Conservation (phyloP, 2,888 invertebrate genomes). For the Geotrupes spiniger region DNA sequence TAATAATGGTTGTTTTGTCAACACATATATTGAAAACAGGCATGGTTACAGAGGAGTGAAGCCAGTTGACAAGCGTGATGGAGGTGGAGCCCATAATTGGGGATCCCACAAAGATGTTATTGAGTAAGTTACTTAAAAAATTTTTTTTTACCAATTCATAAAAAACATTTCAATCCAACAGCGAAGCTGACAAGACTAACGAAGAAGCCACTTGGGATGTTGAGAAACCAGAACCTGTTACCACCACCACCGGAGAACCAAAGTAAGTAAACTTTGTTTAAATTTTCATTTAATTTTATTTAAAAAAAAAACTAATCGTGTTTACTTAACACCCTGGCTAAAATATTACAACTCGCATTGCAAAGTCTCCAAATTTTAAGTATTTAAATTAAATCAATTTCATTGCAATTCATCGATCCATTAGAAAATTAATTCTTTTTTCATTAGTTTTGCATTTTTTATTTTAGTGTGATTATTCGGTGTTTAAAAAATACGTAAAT, state of each 20-base stretch:
- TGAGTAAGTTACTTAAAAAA: conserved; percentile 56
- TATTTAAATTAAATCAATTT: too few relatives aligned
- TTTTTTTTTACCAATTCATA: conserved; percentile 1
- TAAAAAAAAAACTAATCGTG: too few relatives aligned
- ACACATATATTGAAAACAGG: conserved; percentile 50
- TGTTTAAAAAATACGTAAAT: too few relatives aligned
- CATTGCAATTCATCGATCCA: too few relatives aligned
- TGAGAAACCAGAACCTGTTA: conserved; percentile 49
- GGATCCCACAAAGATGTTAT: conserved; percentile 90
- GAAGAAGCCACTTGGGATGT: conserved; percentile 50
- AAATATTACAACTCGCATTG: too few relatives aligned
- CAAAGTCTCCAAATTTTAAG: too few relatives aligned
- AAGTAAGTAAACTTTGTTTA: conserved; percentile 37
- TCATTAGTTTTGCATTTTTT: too few relatives aligned
- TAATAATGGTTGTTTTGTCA: conserved; percentile 21
- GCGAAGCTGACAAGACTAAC: conserved; percentile 44
- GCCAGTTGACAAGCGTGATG: conserved; percentile 91
- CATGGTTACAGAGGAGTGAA: conserved; percentile 74
- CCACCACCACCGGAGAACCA: conserved; percentile 35
- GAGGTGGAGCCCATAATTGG: conserved; percentile 95
- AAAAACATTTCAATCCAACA: conserved; percentile 29
- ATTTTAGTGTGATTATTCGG: too few relatives aligned
- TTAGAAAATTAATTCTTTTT: too few relatives aligned
- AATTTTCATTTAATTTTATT: too few relatives aligned
- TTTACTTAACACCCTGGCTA: too few relatives aligned